Evolutionary conservation across 1,140 invertebrate genomes (phyloP).

Genomic region (Agrypnia vestita): DNA sequence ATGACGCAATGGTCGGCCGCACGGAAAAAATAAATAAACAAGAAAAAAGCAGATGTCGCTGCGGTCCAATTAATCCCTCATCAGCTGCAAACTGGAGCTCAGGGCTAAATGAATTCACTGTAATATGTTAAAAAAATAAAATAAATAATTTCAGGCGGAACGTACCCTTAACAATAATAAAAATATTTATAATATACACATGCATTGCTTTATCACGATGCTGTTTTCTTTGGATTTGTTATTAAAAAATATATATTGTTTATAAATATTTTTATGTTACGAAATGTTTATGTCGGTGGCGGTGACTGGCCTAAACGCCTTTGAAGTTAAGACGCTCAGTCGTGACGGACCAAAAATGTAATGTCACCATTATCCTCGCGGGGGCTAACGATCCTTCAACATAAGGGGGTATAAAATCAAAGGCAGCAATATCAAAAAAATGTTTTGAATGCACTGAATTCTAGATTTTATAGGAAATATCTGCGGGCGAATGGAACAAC

Average conservation of each 20-base stretch:
- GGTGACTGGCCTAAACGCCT: not conserved
- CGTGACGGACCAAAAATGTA: constrained; percentile 17
- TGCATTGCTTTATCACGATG: too few relatives aligned
- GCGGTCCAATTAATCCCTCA: constrained; percentile 16
- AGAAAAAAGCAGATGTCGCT: constrained; percentile 2
- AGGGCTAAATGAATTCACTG: constrained; percentile 1
- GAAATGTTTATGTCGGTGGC: not conserved
- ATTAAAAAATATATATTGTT: too few relatives aligned
- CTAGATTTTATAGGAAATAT: too few relatives aligned
- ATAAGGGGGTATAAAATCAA: too few relatives aligned
- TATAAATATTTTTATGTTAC: too few relatives aligned
- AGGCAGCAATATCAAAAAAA: too few relatives aligned
- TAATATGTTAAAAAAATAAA: not conserved
- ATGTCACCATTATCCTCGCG: not conserved
- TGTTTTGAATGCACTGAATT: too few relatives aligned
- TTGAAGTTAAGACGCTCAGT: not conserved
- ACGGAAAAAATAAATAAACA: not conserved
- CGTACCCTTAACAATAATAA: too few relatives aligned
- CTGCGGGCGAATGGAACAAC: too few relatives aligned
- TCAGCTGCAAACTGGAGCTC: not conserved
- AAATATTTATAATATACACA: too few relatives aligned
- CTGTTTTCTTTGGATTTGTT: too few relatives aligned
- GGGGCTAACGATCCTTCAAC: not conserved
- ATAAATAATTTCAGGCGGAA: too few relatives aligned
- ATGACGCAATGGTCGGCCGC: not conserved